These are phyloP conservation scores for Polypterus senegalus DNA, from an alignment of 2,113 vertebrate genomes.

Conservation along the genomic window DNA sequence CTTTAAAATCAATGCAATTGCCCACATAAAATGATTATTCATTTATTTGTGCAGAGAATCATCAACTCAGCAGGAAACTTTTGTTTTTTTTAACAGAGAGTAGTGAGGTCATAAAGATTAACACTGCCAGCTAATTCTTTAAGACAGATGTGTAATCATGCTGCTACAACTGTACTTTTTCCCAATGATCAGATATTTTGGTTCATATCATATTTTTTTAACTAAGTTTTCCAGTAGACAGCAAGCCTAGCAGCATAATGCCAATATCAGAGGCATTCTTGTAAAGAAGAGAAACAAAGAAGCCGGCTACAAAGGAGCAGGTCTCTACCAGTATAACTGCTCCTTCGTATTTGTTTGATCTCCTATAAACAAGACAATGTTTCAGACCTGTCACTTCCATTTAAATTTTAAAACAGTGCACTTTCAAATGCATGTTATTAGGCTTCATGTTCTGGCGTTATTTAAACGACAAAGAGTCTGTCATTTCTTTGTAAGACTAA, in stretches of 20 bases:
- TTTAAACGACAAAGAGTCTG: conserved; percentile 5
- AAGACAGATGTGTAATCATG: too few species aligned
- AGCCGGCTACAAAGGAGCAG: not conserved
- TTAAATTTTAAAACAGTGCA: conserved; percentile 4
- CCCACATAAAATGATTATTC: too few species aligned
- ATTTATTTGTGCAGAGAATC: too few species aligned
- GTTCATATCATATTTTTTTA: too few species aligned
- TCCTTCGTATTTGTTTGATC: conserved; percentile 5
- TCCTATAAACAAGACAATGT: conserved; percentile 1
- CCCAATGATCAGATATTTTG: too few species aligned
- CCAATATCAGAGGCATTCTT: not conserved
- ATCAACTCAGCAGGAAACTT: too few species aligned
- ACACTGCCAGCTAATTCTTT: too few species aligned
- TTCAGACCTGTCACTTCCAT: conserved; percentile 1
- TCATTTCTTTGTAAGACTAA: conserved; percentile 1
- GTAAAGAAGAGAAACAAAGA: not conserved
- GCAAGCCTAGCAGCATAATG: not conserved
- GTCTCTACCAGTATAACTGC: not conserved
- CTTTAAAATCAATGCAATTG: too few species aligned
- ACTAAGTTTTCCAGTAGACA: too few species aligned
- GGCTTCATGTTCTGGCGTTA: conserved; percentile 2
- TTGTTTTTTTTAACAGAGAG: too few species aligned
- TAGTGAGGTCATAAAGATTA: too few species aligned
- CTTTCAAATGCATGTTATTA: not conserved
- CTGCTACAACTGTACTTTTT: too few species aligned